Evolutionary conservation across 1,140 invertebrate species (phyloP).

Genomic region (Cheumatopsyche charites): DNA sequence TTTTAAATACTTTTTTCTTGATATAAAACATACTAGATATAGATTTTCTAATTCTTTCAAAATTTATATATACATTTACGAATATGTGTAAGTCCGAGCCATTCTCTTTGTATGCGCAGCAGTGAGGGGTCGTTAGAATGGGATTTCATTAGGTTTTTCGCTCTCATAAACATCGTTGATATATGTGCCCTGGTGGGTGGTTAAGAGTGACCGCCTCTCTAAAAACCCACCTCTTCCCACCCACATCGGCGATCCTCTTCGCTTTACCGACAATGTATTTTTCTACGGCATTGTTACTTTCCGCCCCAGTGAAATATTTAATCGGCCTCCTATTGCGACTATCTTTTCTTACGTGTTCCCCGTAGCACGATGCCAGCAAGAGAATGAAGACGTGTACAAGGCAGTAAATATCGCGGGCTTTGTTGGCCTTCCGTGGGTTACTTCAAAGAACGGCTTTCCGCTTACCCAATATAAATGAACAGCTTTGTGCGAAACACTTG

Average conservation of each 20-base stretch:
- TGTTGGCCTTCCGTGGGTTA: constrained; percentile 30
- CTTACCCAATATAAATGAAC: constrained; percentile 34
- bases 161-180: constrained; percentile 22
- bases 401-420: constrained; percentile 34
- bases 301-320: constrained; percentile 44
- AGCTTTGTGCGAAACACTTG: constrained; percentile 24
- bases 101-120: too few relatives aligned
- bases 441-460: constrained; percentile 32
- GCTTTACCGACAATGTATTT: constrained; percentile 23
- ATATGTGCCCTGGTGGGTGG: constrained; percentile 23
- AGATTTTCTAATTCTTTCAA: too few relatives aligned
- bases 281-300: constrained; percentile 45
- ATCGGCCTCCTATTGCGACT: constrained; percentile 44
- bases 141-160: constrained; percentile 17
- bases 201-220: constrained; percentile 22
- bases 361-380: constrained; percentile 11
- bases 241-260: neutral
- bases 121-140: neutral
- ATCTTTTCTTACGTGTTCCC: constrained; percentile 36
- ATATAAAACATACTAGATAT: too few relatives aligned
- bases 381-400: constrained; percentile 34
- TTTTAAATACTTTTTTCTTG: too few relatives aligned
- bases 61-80: too few relatives aligned
- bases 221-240: neutral
- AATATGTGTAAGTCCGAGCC: too few relatives aligned